Evolutionary conservation across 2,797 vertebrate genomes (phyloP).

Genomic region (Leuciscus waleckii): DNA sequence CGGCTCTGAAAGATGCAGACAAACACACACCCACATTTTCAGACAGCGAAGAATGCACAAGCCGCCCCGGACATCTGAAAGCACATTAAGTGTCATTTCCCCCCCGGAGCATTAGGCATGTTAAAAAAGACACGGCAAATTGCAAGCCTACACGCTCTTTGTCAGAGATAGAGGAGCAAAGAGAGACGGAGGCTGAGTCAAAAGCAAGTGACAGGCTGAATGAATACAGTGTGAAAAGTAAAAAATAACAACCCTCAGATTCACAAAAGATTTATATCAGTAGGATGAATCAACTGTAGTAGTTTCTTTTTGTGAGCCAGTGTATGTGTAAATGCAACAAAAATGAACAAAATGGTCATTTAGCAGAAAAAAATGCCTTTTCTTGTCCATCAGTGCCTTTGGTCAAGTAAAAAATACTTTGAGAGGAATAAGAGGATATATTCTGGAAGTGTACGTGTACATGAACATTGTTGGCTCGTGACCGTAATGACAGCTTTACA

Average conservation of each 20-base stretch:
- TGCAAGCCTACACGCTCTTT: constrained; percentile 62
- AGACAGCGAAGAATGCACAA: constrained; percentile 68
- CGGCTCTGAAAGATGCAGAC: constrained; percentile 52
- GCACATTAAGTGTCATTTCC: constrained; percentile 73
- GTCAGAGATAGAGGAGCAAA: constrained; percentile 55
- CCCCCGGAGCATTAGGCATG: constrained; percentile 62
- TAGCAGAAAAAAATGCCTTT: not conserved
- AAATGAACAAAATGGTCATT: not conserved
- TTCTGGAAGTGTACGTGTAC: not conserved
- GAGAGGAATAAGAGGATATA: too few relatives aligned
- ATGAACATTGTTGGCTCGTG: not conserved
- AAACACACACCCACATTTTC: constrained; percentile 49
- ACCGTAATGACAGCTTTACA: not conserved
- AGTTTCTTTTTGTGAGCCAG: not conserved
- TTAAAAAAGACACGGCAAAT: constrained; percentile 66
- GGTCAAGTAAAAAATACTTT: not conserved
- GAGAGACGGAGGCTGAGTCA: constrained; percentile 22
- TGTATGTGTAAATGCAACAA: constrained; percentile 10
- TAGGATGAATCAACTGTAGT: not conserved
- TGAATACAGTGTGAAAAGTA: constrained; percentile 16
- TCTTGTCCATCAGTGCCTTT: not conserved
- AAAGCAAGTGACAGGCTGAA: constrained; percentile 40
- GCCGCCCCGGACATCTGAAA: constrained; percentile 71
- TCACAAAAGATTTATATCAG: not conserved
- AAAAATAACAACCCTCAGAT: constrained; percentile 17